phyloP scores from a whole-genome alignment of 2,113 vertebrate species.

The Anhinga rufa region DNA sequence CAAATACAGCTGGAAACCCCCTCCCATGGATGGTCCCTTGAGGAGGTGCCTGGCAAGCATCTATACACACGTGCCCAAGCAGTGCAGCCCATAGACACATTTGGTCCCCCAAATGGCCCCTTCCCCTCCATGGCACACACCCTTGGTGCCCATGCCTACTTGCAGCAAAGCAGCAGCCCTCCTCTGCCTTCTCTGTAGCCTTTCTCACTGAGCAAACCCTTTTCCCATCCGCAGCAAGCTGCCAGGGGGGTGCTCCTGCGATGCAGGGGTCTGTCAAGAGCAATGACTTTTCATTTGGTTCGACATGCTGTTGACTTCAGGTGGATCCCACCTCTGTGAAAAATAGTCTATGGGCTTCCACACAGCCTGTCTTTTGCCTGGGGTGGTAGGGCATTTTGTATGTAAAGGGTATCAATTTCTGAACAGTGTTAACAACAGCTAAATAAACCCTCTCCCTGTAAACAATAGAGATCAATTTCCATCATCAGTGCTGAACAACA shows the following conservation, averaged over 20 bases:
- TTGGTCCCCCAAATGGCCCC: not conserved
- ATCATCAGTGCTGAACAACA: not conserved
- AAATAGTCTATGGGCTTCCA: not conserved
- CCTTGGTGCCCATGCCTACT: not conserved
- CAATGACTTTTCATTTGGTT: not conserved
- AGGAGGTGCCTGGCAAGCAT: not conserved
- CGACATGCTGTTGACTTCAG: not conserved
- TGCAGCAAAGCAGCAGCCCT: not conserved
- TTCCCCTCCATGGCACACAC: not conserved
- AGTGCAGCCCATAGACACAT: accelerated
- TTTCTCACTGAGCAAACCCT: not conserved
- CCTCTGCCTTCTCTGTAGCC: not conserved
- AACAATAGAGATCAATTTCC: not conserved
- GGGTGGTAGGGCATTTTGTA: not conserved
- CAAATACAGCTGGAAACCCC: not conserved
- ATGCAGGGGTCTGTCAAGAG: not conserved
- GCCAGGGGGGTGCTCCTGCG: accelerated
- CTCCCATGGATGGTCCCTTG: accelerated
- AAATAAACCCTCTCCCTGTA: not conserved
- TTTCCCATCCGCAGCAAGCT: not conserved
- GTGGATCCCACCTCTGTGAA: not conserved
- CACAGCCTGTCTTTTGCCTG: not conserved
- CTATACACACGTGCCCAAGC: accelerated
- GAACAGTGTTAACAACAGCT: not conserved
- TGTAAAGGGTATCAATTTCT: not conserved